Base-by-base conservation (phyloP, 2,888 invertebrate genomes). In the Tinea semifulvella region DNA sequence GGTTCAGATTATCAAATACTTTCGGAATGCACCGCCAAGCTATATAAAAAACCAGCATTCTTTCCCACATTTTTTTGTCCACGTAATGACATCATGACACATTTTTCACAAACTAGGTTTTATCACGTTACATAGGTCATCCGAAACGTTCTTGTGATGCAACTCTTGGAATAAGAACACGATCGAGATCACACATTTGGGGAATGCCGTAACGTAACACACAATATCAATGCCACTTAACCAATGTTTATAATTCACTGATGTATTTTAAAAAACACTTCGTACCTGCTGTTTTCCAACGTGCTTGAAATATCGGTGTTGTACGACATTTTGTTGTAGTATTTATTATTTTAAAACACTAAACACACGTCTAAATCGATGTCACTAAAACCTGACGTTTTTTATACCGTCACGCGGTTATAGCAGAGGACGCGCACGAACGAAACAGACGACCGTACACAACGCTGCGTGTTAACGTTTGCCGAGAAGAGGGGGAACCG, bases 231-330 rank as follows among this genome's bases (percentile, higher is more conserved):
- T 28, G 31, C 20, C 20, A 20, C 35, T 42, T 25, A 8, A 40
- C 44, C 31, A 26, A 18, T n/a, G 18, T 36, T 4, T 31, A 14
- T 31, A 31, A 31, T 31, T 31, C 31, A 31, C 36, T 18, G 18
- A 10, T 35, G 14, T 28, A n/a, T n/a, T 4, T 28, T 8, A 28
- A 4, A n/a, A 28, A 36, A 36, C 36, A 36, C 36, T 36, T n/a
- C 36, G 56, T 76, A 82, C 82, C 82, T 82, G 82, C 82, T 82
- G 60, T 71, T 82, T 62, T 82, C 82, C 77, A 82, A 65, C 59
- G 72, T 80, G 43, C 68, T 66, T 44, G 80, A 79, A 56, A 80
- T 70, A 51, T 80, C 79, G 50, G 75, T 77, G 65, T 79, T 76
- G 71, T 76, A 79, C 69, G 79, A 68, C 79, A 79, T 79, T 62